Base-by-base conservation (phyloP, 1,140 invertebrate genomes). In the Heterodera carotae region DNA sequence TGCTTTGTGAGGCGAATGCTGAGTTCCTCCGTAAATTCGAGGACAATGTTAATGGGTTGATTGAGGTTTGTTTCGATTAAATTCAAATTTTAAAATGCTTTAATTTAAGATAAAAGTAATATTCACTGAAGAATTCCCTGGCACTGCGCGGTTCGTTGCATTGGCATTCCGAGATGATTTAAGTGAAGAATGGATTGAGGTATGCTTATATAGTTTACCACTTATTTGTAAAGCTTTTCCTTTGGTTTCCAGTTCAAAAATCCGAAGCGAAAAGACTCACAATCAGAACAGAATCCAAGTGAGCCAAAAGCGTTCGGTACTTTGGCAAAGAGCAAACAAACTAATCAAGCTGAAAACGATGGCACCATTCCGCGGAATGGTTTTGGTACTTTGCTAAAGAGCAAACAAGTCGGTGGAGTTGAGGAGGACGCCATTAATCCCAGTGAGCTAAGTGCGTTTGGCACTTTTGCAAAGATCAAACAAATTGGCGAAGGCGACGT, bases 11-110 rank as follows among this genome's bases (percentile, higher is more conserved):
- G 29, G 29, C 34, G 15, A 36, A 74, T 74, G 15, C 64, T n/a
- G 25, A 56, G n/a, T 25, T 74, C 36, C n/a, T 74, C 27, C 48
- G 34, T 22, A 29, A 27, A 15, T 64, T 74, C 25, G 72, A 74
- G 8, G 27, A 56, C 2, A 22, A 22, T 18, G 15, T 31, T 8
- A n/a, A 59, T 43, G 69, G 6, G 7, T 48, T 29, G 39, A 7
- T 39, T 48, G 69, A 71, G 33, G 69, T 71, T 53, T 25, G 48
- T 70, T 70, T 48, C n/a, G 22, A 5, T 7, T 43, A 10, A 2
- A 53, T 2, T 7, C 22, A 31, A 56, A 22, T 39, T 71, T 48
- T 25, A 22, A 1, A n/a, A 70, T 31, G 4, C 6, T 29, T 2
- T 25, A 33, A 33, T 39, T 71, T 1, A 71, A 71, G 69, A 4